Evolutionary conservation across 2,888 invertebrate genomes (phyloP).

Genomic region (Pterostichus madidus): DNA sequence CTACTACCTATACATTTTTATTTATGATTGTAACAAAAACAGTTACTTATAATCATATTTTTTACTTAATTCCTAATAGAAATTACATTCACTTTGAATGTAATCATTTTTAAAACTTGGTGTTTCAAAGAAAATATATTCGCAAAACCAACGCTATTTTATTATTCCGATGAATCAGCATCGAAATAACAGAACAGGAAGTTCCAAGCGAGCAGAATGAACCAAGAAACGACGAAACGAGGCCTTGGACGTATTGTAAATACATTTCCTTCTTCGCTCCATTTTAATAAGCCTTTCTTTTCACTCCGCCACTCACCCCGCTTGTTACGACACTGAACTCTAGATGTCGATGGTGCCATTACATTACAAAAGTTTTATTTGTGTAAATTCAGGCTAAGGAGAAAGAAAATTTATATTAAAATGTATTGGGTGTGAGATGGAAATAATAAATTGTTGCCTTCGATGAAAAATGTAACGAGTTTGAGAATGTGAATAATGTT

Average conservation of each 20-base stretch:
- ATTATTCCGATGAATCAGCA: constrained; percentile 20
- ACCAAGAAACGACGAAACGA: constrained; percentile 5
- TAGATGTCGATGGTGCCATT: constrained; percentile 26
- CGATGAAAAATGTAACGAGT: neutral
- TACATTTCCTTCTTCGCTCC: constrained; percentile 42
- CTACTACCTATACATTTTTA: too few species aligned
- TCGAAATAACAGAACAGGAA: constrained; percentile 5
- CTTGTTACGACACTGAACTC: constrained; percentile 28
- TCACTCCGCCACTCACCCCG: neutral
- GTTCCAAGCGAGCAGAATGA: constrained; percentile 1
- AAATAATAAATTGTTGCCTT: neutral
- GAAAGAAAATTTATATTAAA: neutral
- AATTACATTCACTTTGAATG: neutral
- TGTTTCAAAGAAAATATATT: constrained; percentile 14
- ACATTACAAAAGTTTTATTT: constrained; percentile 35
- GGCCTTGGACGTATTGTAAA: constrained; percentile 36
- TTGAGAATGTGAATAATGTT: too few species aligned
- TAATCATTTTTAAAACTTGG: constrained; percentile 8
- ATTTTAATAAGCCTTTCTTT: constrained; percentile 21
- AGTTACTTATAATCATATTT: too few species aligned
- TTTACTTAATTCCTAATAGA: neutral
- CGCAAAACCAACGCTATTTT: constrained; percentile 7
- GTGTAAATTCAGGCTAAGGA: neutral
- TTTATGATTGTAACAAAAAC: too few species aligned
- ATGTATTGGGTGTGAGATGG: neutral